Percentiles rank a stretch among this genome's conserved stretches.
phyloP scores from a whole-genome alignment of 1,140 invertebrate genomes.

The Lepidostoma basale region DNA sequence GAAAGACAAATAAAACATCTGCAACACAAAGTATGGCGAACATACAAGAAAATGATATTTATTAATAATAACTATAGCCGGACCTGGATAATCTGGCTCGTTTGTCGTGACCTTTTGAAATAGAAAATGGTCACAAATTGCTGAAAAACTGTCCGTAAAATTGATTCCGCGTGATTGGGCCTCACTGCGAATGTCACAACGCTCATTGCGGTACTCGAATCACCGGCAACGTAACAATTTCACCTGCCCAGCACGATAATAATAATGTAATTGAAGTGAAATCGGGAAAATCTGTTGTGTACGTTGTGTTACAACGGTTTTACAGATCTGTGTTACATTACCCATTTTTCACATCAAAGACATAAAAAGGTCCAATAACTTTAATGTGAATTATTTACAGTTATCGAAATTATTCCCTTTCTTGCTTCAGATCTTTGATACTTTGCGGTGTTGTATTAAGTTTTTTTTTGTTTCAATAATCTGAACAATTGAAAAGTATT shows the following conservation, averaged over 20 bases:
- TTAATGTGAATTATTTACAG: too few relatives aligned
- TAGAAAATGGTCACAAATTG: conserved; percentile 28
- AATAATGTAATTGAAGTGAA: conserved; percentile 4
- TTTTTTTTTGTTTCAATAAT: too few relatives aligned
- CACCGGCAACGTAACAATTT: conserved; percentile 18
- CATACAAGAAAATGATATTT: not conserved
- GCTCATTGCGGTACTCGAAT: not conserved
- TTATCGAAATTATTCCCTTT: too few relatives aligned
- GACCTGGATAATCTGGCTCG: too few relatives aligned
- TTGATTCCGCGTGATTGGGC: conserved; percentile 39
- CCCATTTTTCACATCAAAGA: not conserved
- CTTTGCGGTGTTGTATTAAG: too few relatives aligned
- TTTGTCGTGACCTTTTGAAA: conserved; percentile 31
- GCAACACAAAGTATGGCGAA: too few relatives aligned
- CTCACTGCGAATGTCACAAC: conserved; percentile 34
- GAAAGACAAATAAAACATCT: too few relatives aligned
- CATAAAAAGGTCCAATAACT: too few relatives aligned
- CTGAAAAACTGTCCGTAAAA: conserved; percentile 27
- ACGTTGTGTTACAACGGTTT: not conserved
- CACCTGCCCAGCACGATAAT: not conserved
- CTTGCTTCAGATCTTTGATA: too few relatives aligned
- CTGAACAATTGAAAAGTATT: too few relatives aligned
- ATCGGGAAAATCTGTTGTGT: conserved; percentile 10
- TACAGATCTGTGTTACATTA: not conserved
- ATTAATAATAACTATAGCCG: too few relatives aligned